Percentiles rank a stretch among this genome's conserved stretches.
These are phyloP conservation scores for Drosophila mayaguana DNA, from an alignment of 2,888 invertebrate species.

Conservation along the genomic window DNA sequence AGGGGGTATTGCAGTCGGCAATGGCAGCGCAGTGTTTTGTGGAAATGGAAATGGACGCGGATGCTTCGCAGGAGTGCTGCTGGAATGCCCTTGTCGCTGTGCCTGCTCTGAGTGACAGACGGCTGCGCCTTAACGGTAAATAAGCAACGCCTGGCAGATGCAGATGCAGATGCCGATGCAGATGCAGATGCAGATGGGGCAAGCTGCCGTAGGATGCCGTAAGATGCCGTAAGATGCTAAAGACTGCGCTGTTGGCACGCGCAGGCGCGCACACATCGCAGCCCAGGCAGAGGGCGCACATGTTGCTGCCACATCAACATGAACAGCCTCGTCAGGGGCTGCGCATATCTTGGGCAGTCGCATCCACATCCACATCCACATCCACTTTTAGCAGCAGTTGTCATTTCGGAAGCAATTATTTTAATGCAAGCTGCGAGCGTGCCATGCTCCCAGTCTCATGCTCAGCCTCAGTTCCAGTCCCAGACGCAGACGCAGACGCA, in stretches of 20 bases:
- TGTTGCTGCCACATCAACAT: conserved; percentile 66
- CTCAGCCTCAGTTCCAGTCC: conserved; percentile 3
- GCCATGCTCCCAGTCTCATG: conserved; percentile 35
- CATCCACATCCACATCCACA: conserved; percentile 27
- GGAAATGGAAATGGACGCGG: conserved; percentile 50
- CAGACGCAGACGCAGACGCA: conserved; percentile 25
- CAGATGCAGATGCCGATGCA: conserved; percentile 23
- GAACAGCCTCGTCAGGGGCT: conserved; percentile 31
- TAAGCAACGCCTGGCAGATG: conserved; percentile 65
- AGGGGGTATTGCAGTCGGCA: not conserved
- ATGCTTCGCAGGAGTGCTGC: conserved; percentile 80
- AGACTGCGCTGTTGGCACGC: conserved; percentile 72
- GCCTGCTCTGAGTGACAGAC: conserved; percentile 69
- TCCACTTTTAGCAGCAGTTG: conserved; percentile 69
- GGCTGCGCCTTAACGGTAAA: conserved; percentile 76
- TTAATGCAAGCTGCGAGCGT: conserved; percentile 72
- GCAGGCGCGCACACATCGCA: conserved; percentile 75
- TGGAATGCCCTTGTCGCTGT: conserved; percentile 65
- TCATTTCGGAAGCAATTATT: conserved; percentile 84
- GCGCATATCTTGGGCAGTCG: conserved; percentile 45
- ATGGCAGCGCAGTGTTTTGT: conserved; percentile 27
- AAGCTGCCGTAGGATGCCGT: not conserved
- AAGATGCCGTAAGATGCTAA: conserved; percentile 7
- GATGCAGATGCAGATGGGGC: conserved; percentile 27
- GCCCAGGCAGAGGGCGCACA: conserved; percentile 44